Conservation (phyloP, 2,797 vertebrate genomes). For the Spinus pinus region DNA sequence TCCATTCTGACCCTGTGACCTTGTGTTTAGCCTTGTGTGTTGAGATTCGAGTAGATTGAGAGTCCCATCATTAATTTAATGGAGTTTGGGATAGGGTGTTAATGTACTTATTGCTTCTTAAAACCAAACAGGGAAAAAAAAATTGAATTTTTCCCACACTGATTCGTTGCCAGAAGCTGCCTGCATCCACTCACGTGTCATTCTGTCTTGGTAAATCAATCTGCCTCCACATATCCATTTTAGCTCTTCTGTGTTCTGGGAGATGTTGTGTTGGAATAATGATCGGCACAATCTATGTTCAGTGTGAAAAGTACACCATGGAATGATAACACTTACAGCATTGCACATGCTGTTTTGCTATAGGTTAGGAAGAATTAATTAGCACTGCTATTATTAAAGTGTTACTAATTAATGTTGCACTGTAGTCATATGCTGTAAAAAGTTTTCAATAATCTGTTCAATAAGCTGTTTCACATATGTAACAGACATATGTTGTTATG, state of each 20-base stretch:
- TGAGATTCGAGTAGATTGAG: not conserved
- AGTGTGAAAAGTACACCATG: not conserved
- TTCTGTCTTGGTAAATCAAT: not conserved
- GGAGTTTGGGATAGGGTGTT: not conserved
- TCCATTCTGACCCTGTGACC: not conserved
- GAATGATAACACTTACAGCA: not conserved
- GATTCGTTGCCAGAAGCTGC: not conserved
- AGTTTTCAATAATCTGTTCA: not conserved
- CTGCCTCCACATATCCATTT: not conserved
- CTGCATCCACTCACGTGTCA: not conserved
- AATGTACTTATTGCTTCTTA: not conserved
- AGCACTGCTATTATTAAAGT: not conserved
- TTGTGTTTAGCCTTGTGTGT: not conserved
- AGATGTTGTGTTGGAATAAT: not conserved
- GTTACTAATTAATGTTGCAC: slow-evolving; percentile 30
- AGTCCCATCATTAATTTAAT: not conserved
- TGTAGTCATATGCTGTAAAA: slow-evolving; percentile 1
- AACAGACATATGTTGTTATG: not conserved
- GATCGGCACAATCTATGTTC: not conserved
- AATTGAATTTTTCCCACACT: not conserved
- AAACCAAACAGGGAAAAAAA: not conserved
- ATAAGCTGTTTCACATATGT: not conserved
- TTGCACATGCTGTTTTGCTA: not conserved
- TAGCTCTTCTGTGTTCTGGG: not conserved
- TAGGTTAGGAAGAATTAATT: slow-evolving; percentile 45